These are phyloP conservation scores for Chloebia gouldiae DNA, from an alignment of 2,113 vertebrate species.

Conservation along the genomic window DNA sequence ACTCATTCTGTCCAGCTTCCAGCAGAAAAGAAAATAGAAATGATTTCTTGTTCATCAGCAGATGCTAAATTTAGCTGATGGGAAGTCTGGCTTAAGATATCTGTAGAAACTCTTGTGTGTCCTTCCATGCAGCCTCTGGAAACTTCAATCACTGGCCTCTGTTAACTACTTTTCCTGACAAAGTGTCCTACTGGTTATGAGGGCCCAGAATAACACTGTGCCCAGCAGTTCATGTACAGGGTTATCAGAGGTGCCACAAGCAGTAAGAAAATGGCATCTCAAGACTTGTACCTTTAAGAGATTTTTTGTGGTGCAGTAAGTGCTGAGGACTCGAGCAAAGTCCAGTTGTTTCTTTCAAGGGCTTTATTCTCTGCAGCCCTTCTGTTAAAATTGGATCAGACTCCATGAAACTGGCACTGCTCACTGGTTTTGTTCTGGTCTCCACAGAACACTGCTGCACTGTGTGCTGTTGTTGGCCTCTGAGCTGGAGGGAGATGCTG, in stretches of 20 bases:
- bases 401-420: neutral
- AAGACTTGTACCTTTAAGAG: neutral
- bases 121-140: neutral
- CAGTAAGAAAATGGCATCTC: neutral
- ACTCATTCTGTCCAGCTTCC: neutral
- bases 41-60: neutral
- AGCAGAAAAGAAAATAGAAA: constrained; percentile 12
- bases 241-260: neutral
- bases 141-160: neutral
- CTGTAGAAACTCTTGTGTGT: neutral
- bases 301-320: neutral
- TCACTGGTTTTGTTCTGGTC: neutral
- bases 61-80: neutral
- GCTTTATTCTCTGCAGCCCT: constrained; percentile 8
- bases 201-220: neutral
- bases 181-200: neutral
- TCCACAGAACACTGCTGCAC: neutral
- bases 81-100: neutral
- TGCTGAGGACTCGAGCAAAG: neutral
- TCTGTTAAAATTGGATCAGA: neutral
- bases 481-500: neutral
- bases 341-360: neutral
- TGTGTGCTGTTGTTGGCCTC: neutral
- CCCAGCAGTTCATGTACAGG: neutral
- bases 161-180: neutral